Base-by-base conservation (phyloP, 2,113 vertebrate genomes). In the Rhipidura dahli region DNA sequence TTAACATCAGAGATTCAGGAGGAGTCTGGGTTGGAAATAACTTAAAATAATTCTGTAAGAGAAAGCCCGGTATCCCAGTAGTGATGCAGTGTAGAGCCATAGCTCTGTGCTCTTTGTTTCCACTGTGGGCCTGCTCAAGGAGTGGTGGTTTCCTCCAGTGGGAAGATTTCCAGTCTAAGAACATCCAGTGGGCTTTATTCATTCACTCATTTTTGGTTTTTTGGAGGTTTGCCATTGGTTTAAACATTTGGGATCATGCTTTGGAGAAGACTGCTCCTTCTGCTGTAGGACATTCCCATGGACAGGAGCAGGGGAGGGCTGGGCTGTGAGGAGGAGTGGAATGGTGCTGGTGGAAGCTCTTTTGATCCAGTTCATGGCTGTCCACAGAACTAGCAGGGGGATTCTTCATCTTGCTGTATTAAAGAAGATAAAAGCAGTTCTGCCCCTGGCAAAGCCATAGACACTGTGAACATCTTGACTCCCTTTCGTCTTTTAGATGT, bases 241-340 rank as follows among this genome's bases (percentile, higher is more conserved):
- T 56, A 45, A 40, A 31, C 1, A 0, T 9, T 54, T 1, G 2
- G 53, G 57, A 12, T 80, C 56, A 2, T 0, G 0, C 18, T 63
- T 47, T 61, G 69, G 80, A 75, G 45, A 17, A n/a, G 40, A 7
- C 0, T 0, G 10, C 16, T 37, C n/a, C 42, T 66, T 20, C 44
- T 90, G 66, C 85, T 59, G 44, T 0, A 3, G 56, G 57, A 31
- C 0, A 0, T 4, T 9, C 71, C 75, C 18, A 0, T 8, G 44
- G n/a, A 8, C 19, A 2, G 3, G 26, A 73, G 83, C 66, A 7
- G 61, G 23, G 49, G 11, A 11, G 65, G 15, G 42, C 82, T 75
- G 53, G 35, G 40, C 75, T 42, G 16, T 27, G 5, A 20, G 63
- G 71, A 61, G 18, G 33, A 35, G 18, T 6, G 24, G 11, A 1